These are phyloP conservation scores for Sminthurides bifidus DNA, from an alignment of 1,140 invertebrate species.

Conservation along the genomic window DNA sequence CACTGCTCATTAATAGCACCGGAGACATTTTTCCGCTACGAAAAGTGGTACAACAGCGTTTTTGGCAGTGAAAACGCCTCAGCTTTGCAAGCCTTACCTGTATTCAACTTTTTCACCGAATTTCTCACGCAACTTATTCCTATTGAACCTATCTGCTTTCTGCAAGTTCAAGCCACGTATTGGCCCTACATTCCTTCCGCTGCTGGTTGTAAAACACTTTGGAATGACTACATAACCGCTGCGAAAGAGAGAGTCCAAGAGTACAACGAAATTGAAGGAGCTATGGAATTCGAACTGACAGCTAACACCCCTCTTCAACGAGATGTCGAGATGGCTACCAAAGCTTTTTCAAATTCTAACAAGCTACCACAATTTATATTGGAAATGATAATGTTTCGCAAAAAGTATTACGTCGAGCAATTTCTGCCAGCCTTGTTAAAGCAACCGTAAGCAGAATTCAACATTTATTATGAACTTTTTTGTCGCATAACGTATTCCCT, in stretches of 20 bases:
- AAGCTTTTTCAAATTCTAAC: slow-evolving; percentile 11
- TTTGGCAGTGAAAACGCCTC: slow-evolving; percentile 19
- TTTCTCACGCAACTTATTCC: slow-evolving; percentile 21
- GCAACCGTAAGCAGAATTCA: slow-evolving; percentile 24
- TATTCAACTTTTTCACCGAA: slow-evolving; percentile 18
- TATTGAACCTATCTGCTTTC: slow-evolving; percentile 24
- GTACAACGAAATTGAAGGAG: slow-evolving; percentile 23
- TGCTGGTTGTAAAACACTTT: slow-evolving; percentile 13
- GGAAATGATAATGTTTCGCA: slow-evolving; percentile 25
- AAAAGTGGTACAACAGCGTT: slow-evolving; percentile 25
- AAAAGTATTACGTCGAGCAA: slow-evolving; percentile 13
- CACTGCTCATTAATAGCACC: slow-evolving; percentile 26
- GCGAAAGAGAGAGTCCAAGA: slow-evolving; percentile 24
- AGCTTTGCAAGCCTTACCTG: slow-evolving; percentile 7
- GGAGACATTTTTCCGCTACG: slow-evolving; percentile 18
- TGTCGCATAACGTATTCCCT: too few species aligned
- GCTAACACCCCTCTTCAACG: slow-evolving; percentile 25
- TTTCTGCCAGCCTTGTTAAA: slow-evolving; percentile 24
- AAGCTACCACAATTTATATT: slow-evolving; percentile 17
- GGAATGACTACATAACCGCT: slow-evolving; percentile 17
- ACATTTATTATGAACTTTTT: neutral
- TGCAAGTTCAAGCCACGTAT: slow-evolving; percentile 24
- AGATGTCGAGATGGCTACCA: slow-evolving; percentile 24
- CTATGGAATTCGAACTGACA: slow-evolving; percentile 25
- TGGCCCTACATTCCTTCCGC: slow-evolving; percentile 20